These are phyloP conservation scores for Grus americana DNA, from an alignment of 2,113 vertebrate species.

Conservation along the genomic window DNA sequence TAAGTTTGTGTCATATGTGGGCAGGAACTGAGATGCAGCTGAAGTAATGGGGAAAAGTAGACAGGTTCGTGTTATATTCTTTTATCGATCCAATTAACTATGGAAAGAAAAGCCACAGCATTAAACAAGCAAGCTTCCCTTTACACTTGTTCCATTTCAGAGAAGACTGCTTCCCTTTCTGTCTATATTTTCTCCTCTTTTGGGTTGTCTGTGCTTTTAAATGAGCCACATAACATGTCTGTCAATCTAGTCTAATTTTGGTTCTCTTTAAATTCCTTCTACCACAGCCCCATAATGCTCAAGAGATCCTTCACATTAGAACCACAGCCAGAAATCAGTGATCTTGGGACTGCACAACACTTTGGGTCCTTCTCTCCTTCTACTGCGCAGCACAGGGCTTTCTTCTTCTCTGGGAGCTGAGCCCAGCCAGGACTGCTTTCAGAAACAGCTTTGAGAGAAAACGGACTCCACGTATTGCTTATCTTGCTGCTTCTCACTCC, in stretches of 20 bases:
- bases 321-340: not conserved
- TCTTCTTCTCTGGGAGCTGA: not conserved
- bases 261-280: not conserved
- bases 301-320: not conserved
- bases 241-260: not conserved
- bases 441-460: not conserved
- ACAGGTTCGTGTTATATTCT: not conserved
- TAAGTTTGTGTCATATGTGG: not conserved
- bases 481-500: not conserved
- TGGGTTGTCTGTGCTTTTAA: not conserved
- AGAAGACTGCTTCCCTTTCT: not conserved
- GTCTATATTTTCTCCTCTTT: not conserved
- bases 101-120: not conserved
- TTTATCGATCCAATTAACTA: not conserved
- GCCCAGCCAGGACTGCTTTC: not conserved
- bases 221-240: not conserved
- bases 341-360: not conserved
- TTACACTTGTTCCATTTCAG: not conserved
- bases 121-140: not conserved
- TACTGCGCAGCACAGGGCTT: not conserved
- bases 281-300: not conserved
- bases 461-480: accelerated
- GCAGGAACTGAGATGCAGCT: not conserved
- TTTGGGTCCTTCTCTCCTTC: not conserved
- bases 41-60: not conserved